Evolutionary conservation across 2,888 invertebrate genomes (phyloP).

Genomic region (Crioceris asparagi): DNA sequence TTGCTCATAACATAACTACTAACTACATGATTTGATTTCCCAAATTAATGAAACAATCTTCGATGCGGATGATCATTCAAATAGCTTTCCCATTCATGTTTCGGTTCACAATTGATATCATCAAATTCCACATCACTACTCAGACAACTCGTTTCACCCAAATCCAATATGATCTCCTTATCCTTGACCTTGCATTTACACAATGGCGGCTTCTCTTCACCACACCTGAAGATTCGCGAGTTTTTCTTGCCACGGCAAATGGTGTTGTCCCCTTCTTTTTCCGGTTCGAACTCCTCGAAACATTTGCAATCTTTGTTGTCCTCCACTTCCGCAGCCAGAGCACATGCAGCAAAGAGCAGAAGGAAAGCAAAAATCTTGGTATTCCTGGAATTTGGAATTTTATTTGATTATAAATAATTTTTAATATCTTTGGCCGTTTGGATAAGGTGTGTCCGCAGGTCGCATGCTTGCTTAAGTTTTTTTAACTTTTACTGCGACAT

Average conservation of each 20-base stretch:
- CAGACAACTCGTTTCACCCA: constrained; percentile 24
- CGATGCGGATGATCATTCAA: constrained; percentile 20
- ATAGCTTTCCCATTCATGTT: constrained; percentile 19
- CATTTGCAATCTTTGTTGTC: constrained; percentile 21
- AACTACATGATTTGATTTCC: no score
- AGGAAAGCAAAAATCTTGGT: no score
- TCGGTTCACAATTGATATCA: constrained; percentile 15
- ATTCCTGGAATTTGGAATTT: no score
- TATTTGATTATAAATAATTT: no score
- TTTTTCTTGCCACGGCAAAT: constrained; percentile 23
- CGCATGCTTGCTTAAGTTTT: no score
- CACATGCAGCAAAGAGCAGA: background rate
- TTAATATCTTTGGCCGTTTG: no score
- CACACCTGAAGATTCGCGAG: constrained; percentile 21
- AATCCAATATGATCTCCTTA: constrained; percentile 19
- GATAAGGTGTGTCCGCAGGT: no score
- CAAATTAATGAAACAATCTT: no score
- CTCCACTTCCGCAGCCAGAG: background rate
- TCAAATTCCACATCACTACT: constrained; percentile 4
- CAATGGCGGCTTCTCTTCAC: constrained; percentile 24
- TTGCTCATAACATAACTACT: no score
- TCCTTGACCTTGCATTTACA: constrained; percentile 22
- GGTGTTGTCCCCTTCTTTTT: constrained; percentile 15
- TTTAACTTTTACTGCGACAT: no score
- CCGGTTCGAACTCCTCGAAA: constrained; percentile 25